phyloP scores from a whole-genome alignment of 2,113 vertebrate genomes.

The Ivindomyrus marchei region DNA sequence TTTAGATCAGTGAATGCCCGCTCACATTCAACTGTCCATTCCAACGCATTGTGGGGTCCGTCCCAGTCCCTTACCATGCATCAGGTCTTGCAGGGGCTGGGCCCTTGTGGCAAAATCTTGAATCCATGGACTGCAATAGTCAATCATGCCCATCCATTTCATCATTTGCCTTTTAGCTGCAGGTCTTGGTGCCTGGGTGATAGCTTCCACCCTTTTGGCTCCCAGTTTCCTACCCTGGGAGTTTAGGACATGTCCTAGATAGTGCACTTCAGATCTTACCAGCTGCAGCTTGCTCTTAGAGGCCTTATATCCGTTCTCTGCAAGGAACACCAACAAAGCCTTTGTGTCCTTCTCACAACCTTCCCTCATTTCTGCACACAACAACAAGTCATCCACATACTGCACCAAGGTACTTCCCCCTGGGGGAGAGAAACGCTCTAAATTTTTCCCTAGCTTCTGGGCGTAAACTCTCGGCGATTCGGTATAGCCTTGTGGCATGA shows the following conservation, averaged over 20 bases:
- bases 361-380: not conserved
- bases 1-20: not conserved
- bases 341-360: not conserved
- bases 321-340: not conserved
- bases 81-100: too few species aligned
- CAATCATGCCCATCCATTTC: not conserved
- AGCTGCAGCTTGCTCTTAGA: slow-evolving; percentile 2
- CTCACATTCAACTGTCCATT: not conserved
- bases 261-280: not conserved
- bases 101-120: too few species aligned
- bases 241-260: not conserved
- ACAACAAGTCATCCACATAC: not conserved
- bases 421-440: too few species aligned
- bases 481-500: not conserved
- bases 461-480: not conserved
- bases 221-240: not conserved
- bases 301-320: not conserved
- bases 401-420: too few species aligned
- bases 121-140: not conserved
- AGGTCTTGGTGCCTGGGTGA: not conserved
- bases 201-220: not conserved
- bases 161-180: not conserved
- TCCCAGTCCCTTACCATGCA: not conserved
- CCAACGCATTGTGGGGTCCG: not conserved
- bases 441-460: not conserved